These are phyloP conservation scores for Halocynthia roretzi DNA, from an alignment of 23 tunicate species.

Conservation along the genomic window DNA sequence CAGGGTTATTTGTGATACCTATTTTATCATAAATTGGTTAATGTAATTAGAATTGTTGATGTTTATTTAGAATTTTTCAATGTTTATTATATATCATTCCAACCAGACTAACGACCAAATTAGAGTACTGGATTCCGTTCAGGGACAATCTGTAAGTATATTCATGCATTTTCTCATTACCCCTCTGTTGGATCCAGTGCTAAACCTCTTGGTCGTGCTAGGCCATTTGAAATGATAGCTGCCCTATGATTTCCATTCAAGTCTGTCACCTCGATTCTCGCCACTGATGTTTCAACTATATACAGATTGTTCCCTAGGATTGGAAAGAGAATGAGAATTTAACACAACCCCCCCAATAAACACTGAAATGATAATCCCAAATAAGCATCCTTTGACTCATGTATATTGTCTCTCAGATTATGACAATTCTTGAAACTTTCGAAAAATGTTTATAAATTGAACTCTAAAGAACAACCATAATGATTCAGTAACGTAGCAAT, in stretches of 20 bases:
- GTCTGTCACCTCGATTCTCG: conserved; percentile 64
- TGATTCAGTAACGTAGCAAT: no score
- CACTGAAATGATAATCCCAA: no score
- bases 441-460: no score
- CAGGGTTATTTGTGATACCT: neutral
- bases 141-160: neutral
- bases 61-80: no score
- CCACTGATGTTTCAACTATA: conserved; percentile 65
- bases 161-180: conserved; percentile 13
- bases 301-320: conserved; percentile 51
- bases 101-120: no score
- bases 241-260: conserved; percentile 59
- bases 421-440: no score
- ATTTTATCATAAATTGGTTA: neutral
- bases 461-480: no score
- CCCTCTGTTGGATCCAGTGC: conserved; percentile 80
- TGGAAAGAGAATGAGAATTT: neutral
- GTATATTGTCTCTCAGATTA: no score
- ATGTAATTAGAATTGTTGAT: no score
- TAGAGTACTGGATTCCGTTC: no score
- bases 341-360: neutral
- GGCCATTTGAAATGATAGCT: conserved; percentile 51
- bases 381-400: no score
- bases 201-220: conserved; percentile 51
- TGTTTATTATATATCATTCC: no score